Evolutionary conservation across 2,113 vertebrate species (phyloP).

Genomic region (Hydropotes inermis): DNA sequence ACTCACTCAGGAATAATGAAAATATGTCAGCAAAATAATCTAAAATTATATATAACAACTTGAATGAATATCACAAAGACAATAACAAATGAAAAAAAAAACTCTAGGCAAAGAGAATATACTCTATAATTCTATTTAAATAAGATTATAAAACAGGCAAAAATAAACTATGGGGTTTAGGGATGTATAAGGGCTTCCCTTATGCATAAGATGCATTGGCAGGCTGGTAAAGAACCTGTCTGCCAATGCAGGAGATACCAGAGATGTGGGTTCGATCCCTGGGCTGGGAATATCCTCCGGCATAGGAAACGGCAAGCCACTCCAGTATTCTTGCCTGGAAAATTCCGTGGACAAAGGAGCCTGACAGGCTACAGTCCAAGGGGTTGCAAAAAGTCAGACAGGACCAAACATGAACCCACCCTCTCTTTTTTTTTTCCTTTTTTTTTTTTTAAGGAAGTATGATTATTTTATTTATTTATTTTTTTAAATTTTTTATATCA

Average conservation of each 20-base stretch:
- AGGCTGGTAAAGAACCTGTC: neutral
- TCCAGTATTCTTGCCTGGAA: neutral
- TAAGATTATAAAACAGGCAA: neutral
- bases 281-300: neutral
- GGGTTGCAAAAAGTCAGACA: neutral
- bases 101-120: neutral
- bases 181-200: neutral
- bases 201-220: neutral
- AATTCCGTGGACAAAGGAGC: neutral
- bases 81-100: neutral
- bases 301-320: fast-evolving
- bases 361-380: neutral
- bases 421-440: too few relatives aligned
- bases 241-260: neutral
- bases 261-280: neutral
- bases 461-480: too few relatives aligned
- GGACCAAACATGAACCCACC: neutral
- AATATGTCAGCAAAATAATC: neutral
- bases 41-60: neutral
- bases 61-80: neutral
- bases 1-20: neutral
- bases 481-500: too few relatives aligned
- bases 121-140: neutral
- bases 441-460: too few relatives aligned
- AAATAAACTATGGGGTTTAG: neutral